Evolutionary conservation across 92 coral and sea anemone species (phyloP).

Genomic region (Desmophyllum pertusum): DNA sequence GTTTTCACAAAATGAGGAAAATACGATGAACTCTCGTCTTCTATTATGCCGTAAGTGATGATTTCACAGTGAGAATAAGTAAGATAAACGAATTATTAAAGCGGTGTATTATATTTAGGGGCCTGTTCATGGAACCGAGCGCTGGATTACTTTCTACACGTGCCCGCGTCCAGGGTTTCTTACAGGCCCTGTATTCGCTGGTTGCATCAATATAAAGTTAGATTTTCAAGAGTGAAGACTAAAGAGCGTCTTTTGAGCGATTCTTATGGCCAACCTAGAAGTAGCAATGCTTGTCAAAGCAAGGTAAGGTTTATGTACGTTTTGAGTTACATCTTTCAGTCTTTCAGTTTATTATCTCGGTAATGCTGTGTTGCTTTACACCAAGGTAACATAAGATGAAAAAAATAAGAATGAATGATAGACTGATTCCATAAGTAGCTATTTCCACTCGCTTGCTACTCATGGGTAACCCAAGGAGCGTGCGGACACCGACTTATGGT

Average conservation of each 20-base stretch:
- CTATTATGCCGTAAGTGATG: slow-evolving; percentile 68
- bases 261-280: slow-evolving; percentile 11
- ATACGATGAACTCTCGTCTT: slow-evolving; percentile 60
- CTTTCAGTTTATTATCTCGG: no score
- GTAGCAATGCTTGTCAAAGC: background rate
- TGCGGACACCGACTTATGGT: no score
- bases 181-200: slow-evolving; percentile 21
- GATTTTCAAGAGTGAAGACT: slow-evolving; percentile 18
- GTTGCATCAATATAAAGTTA: slow-evolving; percentile 24
- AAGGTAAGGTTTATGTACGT: slow-evolving; percentile 18
- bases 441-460: no score
- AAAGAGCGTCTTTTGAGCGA: slow-evolving; percentile 30
- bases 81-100: background rate
- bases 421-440: no score
- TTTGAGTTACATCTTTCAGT: no score
- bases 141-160: background rate
- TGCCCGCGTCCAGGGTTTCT: background rate
- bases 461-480: no score
- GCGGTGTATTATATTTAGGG: slow-evolving; percentile 3
- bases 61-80: background rate
- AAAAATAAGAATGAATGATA: no score
- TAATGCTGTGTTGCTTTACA: no score
- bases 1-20: slow-evolving; percentile 26
- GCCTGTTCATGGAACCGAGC: slow-evolving; percentile 33
- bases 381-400: no score